Percentiles rank a stretch among this genome's conserved stretches.
Conservation (phyloP, 2,113 vertebrate genomes). For the Glareola pratincola region DNA sequence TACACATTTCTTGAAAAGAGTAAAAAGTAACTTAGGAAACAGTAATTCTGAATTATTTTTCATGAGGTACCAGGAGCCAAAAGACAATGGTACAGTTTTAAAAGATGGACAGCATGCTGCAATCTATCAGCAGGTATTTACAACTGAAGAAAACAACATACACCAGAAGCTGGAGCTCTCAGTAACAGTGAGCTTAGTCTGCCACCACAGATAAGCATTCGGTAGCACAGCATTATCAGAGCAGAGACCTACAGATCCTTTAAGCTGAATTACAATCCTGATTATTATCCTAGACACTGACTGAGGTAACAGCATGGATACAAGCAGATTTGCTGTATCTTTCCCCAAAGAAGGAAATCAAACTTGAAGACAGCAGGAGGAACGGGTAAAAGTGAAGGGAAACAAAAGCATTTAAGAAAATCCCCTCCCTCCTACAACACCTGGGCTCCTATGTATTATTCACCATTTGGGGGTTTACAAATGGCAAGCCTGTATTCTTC, state of each 20-base stretch:
- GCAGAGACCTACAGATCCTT: constrained; percentile 13
- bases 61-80: not conserved
- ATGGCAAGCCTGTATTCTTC: not conserved
- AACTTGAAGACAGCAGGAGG: not conserved
- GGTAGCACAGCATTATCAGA: not conserved
- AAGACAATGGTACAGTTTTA: not conserved
- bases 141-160: not conserved
- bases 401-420: not conserved
- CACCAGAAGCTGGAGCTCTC: not conserved
- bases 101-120: not conserved
- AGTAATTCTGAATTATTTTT: not conserved
- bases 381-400: not conserved
- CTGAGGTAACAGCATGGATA: not conserved
- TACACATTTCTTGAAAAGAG: not conserved
- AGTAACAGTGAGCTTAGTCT: not conserved
- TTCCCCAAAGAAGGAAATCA: not conserved
- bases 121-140: not conserved
- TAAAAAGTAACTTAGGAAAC: not conserved
- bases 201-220: not conserved
- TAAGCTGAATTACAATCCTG: constrained; percentile 28
- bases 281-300: not conserved
- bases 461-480: not conserved
- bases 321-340: not conserved
- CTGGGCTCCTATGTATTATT: not conserved
- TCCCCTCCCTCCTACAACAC: not conserved